A percentile compares a stretch with the other conserved stretches of the same genome.
These are phyloP conservation scores for Larimichthys polyactis DNA, from an alignment of 2,113 vertebrate species.

Conservation along the genomic window DNA sequence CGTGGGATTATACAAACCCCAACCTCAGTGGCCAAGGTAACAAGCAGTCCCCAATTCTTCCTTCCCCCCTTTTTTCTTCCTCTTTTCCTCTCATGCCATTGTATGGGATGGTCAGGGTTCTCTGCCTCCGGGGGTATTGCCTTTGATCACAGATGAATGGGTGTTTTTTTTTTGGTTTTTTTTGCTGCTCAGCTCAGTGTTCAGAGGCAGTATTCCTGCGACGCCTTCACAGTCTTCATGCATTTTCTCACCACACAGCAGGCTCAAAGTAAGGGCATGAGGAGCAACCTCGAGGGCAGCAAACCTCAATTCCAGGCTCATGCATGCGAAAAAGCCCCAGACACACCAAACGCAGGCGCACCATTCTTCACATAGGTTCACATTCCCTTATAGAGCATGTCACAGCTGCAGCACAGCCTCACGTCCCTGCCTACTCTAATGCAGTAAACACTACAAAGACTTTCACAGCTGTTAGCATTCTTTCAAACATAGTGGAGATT, in stretches of 20 bases:
- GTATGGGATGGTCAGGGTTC: slow-evolving; percentile 74
- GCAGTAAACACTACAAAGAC: slow-evolving; percentile 23
- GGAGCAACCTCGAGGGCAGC: slow-evolving; percentile 77
- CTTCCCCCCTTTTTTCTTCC: slow-evolving; percentile 43
- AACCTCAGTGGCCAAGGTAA: slow-evolving; percentile 96
- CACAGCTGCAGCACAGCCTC: slow-evolving; percentile 71
- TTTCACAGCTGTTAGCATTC: slow-evolving; percentile 33
- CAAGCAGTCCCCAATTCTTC: slow-evolving; percentile 24
- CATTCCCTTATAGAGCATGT: slow-evolving; percentile 74
- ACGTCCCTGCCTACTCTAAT: slow-evolving; percentile 39
- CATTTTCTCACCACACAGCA: slow-evolving; percentile 72
- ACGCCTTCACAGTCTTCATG: slow-evolving; percentile 70
- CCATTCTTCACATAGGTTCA: slow-evolving; percentile 58
- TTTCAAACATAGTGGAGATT: slow-evolving; percentile 82
- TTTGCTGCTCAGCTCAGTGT: background rate
- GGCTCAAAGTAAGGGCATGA: slow-evolving; percentile 79
- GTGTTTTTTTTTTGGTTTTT: background rate
- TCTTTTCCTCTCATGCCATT: slow-evolving; percentile 85
- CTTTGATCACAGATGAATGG: slow-evolving; percentile 57
- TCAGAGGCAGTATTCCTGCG: slow-evolving; percentile 69
- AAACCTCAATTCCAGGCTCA: slow-evolving; percentile 39
- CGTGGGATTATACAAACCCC: slow-evolving; percentile 98
- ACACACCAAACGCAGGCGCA: slow-evolving; percentile 38
- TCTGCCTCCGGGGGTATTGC: slow-evolving; percentile 69
- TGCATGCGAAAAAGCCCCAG: slow-evolving; percentile 67